A percentile compares a stretch with the other conserved stretches of the same genome.
phyloP scores from a whole-genome alignment of 1,140 invertebrate genomes.

The Mylabris phalerata region DNA sequence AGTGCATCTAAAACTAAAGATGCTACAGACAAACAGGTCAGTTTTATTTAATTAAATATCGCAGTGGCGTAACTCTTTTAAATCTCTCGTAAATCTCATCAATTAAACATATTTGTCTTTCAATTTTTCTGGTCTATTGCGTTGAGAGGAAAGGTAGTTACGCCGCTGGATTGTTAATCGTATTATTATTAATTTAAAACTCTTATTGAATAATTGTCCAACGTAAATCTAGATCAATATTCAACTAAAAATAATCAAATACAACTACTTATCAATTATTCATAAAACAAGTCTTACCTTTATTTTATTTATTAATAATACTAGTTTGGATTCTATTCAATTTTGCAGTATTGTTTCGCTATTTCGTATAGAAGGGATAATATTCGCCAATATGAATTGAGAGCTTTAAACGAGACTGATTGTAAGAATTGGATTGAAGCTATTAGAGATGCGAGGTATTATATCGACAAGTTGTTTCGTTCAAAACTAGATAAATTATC shows the following conservation, averaged over 20 bases:
- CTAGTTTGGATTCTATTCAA: background rate
- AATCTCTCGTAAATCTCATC: too few species aligned
- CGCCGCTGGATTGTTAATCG: too few species aligned
- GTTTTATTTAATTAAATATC: background rate
- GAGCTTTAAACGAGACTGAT: slow-evolving; percentile 74
- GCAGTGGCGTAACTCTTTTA: too few species aligned
- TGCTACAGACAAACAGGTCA: slow-evolving; percentile 52
- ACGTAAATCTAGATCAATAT: slow-evolving; percentile 1
- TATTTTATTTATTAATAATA: too few species aligned
- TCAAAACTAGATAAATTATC: background rate
- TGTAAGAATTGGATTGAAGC: slow-evolving; percentile 88
- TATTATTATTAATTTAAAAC: too few species aligned
- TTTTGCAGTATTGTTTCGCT: slow-evolving; percentile 74
- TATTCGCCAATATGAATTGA: slow-evolving; percentile 80
- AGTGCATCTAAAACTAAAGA: slow-evolving; percentile 43
- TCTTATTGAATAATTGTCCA: too few species aligned
- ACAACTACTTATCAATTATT: too few species aligned
- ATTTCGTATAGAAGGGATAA: slow-evolving; percentile 83
- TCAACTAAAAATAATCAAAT: slow-evolving; percentile 11
- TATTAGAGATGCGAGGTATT: slow-evolving; percentile 76
- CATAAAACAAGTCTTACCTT: too few species aligned
- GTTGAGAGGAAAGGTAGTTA: too few species aligned
- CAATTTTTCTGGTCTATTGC: too few species aligned
- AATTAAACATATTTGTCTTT: too few species aligned
- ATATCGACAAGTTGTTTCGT: background rate